Conservation (phyloP, 2,888 invertebrate genomes). For the Limenitis camilla region DNA sequence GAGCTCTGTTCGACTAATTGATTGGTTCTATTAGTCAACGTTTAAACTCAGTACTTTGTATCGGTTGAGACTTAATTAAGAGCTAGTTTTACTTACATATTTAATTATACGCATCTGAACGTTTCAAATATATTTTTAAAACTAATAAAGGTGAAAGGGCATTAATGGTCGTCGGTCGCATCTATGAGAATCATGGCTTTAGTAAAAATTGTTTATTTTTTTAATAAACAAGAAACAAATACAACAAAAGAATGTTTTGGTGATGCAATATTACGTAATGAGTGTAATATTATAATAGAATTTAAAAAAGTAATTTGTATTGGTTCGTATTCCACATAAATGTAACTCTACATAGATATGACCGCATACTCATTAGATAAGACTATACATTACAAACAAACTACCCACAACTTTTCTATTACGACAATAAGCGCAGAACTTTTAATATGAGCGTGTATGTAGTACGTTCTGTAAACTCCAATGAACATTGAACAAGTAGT, state of each 20-base stretch:
- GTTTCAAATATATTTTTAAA: too few species aligned
- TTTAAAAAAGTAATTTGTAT: too few species aligned
- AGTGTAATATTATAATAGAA: too few species aligned
- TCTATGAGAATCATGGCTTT: too few species aligned
- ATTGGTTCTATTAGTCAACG: slow-evolving; percentile 18
- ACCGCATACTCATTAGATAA: neutral
- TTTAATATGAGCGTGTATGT: slow-evolving; percentile 20
- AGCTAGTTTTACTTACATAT: neutral
- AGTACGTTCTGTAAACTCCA: slow-evolving; percentile 10
- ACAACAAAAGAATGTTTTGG: too few species aligned
- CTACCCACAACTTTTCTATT: slow-evolving; percentile 1
- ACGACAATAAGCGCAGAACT: slow-evolving; percentile 16
- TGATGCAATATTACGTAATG: too few species aligned
- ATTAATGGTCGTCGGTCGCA: too few species aligned
- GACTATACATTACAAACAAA: neutral
- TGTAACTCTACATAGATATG: too few species aligned
- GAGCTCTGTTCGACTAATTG: slow-evolving; percentile 15
- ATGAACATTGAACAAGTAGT: slow-evolving; percentile 15
- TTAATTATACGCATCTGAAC: neutral
- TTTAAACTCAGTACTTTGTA: slow-evolving; percentile 6
- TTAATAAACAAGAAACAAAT: too few species aligned
- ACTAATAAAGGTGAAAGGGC: too few species aligned
- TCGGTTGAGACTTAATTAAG: neutral
- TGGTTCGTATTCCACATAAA: too few species aligned
- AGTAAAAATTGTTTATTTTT: too few species aligned